A percentile compares a stretch with the other conserved stretches of the same genome.
Conservation (phyloP, 2,888 invertebrate species). For the Polydesmus complanatus region DNA sequence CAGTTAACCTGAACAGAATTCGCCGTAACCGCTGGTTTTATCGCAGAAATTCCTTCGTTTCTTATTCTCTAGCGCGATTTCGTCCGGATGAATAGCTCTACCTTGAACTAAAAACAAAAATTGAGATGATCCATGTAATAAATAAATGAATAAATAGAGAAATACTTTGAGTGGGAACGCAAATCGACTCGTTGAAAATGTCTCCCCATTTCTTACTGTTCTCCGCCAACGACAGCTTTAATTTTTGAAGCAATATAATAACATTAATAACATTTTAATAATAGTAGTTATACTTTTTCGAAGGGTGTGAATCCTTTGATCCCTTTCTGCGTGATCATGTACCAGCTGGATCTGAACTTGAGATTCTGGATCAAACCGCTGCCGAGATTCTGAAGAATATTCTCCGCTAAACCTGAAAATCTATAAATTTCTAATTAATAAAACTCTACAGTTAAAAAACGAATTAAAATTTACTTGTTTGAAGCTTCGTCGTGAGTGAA, state of each 20-base stretch:
- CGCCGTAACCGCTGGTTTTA: constrained; percentile 33
- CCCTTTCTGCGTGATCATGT: constrained; percentile 39
- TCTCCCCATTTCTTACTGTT: constrained; percentile 24
- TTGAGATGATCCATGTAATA: not conserved
- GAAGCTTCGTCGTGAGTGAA: constrained; percentile 43
- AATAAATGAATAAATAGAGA: not conserved
- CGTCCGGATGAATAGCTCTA: constrained; percentile 30
- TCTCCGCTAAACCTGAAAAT: constrained; percentile 36
- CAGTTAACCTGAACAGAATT: constrained; percentile 37
- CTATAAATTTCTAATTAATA: constrained; percentile 24
- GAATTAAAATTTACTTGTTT: constrained; percentile 31
- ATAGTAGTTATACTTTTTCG: constrained; percentile 31
- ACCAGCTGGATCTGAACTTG: constrained; percentile 42
- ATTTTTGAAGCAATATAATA: constrained; percentile 7
- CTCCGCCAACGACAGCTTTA: constrained; percentile 22
- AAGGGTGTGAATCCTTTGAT: constrained; percentile 39
- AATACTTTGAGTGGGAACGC: constrained; percentile 34
- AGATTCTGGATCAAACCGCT: constrained; percentile 41
- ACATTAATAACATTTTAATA: not conserved
- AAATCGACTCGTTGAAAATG: constrained; percentile 32
- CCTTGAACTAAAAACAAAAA: constrained; percentile 23
- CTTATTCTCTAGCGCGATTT: constrained; percentile 31
- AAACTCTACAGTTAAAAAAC: not conserved
- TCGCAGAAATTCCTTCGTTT: constrained; percentile 33
- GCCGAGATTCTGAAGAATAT: constrained; percentile 38